A percentile compares a stretch with the other conserved stretches of the same genome.
phyloP scores from a whole-genome alignment of 35 echinoderm and acorn worm genomes.

The Anneissia japonica region DNA sequence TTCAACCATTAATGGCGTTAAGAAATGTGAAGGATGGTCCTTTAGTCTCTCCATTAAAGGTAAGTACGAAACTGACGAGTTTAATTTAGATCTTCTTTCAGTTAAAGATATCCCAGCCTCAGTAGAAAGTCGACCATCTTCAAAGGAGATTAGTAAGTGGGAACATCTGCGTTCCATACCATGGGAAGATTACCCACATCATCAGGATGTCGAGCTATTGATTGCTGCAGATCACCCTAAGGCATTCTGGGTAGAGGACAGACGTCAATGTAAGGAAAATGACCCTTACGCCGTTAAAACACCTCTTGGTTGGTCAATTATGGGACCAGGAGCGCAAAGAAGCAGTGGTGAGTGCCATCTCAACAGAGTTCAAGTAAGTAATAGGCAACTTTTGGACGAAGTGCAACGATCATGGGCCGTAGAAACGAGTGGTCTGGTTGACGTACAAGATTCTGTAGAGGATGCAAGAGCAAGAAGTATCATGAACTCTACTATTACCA shows the following conservation, averaged over 20 bases:
- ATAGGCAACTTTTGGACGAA: too few relatives aligned
- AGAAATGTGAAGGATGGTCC: constrained; percentile 15
- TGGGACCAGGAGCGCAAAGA: too few relatives aligned
- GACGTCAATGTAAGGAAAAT: background rate
- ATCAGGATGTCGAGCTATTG: constrained; percentile 13
- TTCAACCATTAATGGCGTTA: constrained; percentile 25
- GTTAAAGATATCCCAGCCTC: constrained; percentile 23
- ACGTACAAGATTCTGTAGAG: constrained; percentile 26
- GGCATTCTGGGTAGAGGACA: constrained; percentile 20
- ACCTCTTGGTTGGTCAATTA: too few relatives aligned
- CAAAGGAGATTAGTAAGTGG: constrained; percentile 14
- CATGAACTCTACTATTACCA: constrained; percentile 11
- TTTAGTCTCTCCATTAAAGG: constrained; percentile 10
- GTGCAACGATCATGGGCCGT: too few relatives aligned
- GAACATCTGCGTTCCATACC: constrained; percentile 16
- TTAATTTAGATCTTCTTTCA: constrained; percentile 11
- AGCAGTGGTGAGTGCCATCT: too few relatives aligned
- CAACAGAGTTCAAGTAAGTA: too few relatives aligned
- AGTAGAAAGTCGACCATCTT: constrained; percentile 5
- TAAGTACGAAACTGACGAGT: constrained; percentile 16
- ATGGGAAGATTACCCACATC: background rate
- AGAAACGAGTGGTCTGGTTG: background rate
- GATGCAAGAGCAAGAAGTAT: constrained; percentile 26
- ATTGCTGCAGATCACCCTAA: constrained; percentile 27
- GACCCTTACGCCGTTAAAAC: constrained; percentile 1